Conservation (phyloP, 2,888 invertebrate species). For the Petrolisthes manimaculis region DNA sequence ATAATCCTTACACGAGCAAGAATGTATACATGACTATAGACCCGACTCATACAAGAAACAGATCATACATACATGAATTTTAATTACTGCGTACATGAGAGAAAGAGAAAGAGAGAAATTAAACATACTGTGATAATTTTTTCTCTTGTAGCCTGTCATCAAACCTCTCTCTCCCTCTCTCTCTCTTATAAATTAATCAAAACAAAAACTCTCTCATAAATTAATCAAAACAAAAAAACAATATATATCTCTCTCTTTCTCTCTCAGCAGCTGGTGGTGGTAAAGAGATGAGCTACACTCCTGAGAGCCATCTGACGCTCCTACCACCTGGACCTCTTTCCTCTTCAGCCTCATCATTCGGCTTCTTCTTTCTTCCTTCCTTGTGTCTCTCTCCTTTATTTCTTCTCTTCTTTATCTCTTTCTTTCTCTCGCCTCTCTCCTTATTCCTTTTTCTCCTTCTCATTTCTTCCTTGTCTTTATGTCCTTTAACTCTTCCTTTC, state of each 20-base stretch:
- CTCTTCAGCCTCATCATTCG: neutral
- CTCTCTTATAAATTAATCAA: too few relatives aligned
- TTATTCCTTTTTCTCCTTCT: neutral
- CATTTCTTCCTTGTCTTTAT: neutral
- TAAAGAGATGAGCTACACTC: too few relatives aligned
- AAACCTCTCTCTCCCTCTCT: too few relatives aligned
- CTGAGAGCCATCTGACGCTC: too few relatives aligned
- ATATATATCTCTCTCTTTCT: too few relatives aligned
- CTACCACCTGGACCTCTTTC: too few relatives aligned
- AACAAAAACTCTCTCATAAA: too few relatives aligned
- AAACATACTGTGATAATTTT: too few relatives aligned
- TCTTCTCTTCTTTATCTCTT: neutral
- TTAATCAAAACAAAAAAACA: too few relatives aligned
- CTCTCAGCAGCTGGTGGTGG: too few relatives aligned
- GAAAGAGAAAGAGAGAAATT: neutral
- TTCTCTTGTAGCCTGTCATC: too few relatives aligned
- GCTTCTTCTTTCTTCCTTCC: neutral
- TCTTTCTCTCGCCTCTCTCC: neutral
- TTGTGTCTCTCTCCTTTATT: neutral
- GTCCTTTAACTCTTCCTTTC: neutral
- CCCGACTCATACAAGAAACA: neutral
- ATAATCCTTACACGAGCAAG: too few relatives aligned
- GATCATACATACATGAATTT: neutral
- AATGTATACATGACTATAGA: neutral
- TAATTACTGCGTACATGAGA: neutral